Percentiles rank a stretch among this genome's conserved stretches.
Evolutionary conservation across 2,113 vertebrate species (phyloP).

Genomic region (Coryphaenoides rupestris): DNA sequence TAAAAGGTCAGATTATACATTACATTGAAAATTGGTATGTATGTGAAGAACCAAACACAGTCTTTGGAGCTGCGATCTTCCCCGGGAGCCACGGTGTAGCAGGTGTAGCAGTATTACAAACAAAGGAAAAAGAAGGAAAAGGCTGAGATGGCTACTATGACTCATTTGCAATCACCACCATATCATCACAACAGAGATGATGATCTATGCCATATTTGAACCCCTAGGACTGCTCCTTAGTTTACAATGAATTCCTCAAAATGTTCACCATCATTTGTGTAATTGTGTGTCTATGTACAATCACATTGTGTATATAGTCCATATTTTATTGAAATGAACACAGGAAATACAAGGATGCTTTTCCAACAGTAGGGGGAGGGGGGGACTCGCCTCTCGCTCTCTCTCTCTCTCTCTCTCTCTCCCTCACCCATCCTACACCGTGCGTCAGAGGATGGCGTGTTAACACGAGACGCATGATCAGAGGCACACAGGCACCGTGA

Average conservation of each 20-base stretch:
- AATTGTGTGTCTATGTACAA: too few relatives aligned
- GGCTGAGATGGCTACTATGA: too few relatives aligned
- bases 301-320: too few relatives aligned
- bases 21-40: not conserved
- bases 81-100: too few relatives aligned
- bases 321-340: conserved; percentile 19
- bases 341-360: conserved; percentile 45
- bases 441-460: conserved; percentile 58
- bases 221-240: not conserved
- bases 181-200: conserved; percentile 1
- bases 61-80: too few relatives aligned
- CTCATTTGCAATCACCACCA: not conserved
- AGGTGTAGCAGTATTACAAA: too few relatives aligned
- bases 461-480: conserved; percentile 31
- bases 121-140: too few relatives aligned
- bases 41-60: conserved; percentile 3
- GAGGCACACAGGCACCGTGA: conserved; percentile 20
- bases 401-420: conserved; percentile 20
- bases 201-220: not conserved
- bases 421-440: conserved; percentile 55
- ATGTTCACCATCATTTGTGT: too few relatives aligned
- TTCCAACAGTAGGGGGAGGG: conserved; percentile 64
- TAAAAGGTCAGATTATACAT: not conserved
- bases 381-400: conserved; percentile 51
- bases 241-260: too few relatives aligned